Base-by-base conservation (phyloP, 2,113 vertebrate genomes). In the Natator depressus region DNA sequence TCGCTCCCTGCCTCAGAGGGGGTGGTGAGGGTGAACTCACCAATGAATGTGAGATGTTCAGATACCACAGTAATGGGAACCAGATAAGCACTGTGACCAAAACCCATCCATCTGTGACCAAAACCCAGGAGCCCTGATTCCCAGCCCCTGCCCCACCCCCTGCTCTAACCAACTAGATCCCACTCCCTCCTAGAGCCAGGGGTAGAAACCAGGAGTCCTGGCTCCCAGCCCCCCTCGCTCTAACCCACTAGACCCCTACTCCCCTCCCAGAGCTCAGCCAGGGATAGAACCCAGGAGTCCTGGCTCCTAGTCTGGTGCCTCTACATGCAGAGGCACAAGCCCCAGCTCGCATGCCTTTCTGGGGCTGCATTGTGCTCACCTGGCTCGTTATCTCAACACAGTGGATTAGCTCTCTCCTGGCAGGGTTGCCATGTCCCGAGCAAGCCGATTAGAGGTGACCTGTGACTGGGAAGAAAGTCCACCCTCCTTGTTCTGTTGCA, bases 331-430 rank as follows among this genome's bases (percentile, higher is more conserved):
- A 35, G 31, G 31, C 31, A 65, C 6, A 31, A 65, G 62, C 62
- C 51, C 19, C 2, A 2, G 51, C 51, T 27, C 2, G 9, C 1
- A 2, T 1, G 17, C 38, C 35, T 38, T n/a, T 10, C 9, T 6
- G 1, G n/a, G n/a, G 10, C n/a, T n/a, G 69, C 20, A 19, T 20
- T 42, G n/a, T 75, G n/a, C n/a, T 38, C 38, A 10, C n/a, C n/a
- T 38, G 65, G 9, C 35, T 24, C 8, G n/a, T n/a, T 75, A 10
- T 42, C 69, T 75, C n/a, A 4, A 5, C 9, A 38, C 20, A 4
- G 19, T 17, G 20, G 10, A 42, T 24, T 38, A 20, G 35, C n/a
- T 75, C 69, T 75, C 69, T 24, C 8, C 38, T 22, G 8, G n/a
- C 62, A 35, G 31, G 29, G 14, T 17, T 75, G 69, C n/a, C 8